phyloP scores from a whole-genome alignment of 37 sponge, comb jelly and placozoan species.

The Spongilla lacustris region DNA sequence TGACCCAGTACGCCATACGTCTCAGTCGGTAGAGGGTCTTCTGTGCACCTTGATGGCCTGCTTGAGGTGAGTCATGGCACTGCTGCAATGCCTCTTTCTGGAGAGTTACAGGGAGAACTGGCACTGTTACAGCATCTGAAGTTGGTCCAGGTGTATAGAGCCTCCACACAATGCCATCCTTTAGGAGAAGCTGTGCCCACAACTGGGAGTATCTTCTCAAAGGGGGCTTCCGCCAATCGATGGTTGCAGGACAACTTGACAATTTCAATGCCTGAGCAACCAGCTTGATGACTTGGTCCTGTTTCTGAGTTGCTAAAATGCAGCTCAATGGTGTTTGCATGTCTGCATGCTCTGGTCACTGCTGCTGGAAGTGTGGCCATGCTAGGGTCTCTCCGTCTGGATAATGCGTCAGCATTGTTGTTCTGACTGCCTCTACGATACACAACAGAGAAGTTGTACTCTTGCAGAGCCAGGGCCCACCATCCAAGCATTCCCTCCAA shows the following conservation, averaged over 20 bases:
- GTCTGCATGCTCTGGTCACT: background rate
- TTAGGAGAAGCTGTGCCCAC: slow-evolving; percentile 34
- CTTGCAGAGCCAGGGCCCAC: slow-evolving; percentile 55
- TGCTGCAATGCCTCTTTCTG: slow-evolving; percentile 10
- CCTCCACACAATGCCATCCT: slow-evolving; percentile 52
- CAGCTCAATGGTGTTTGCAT: too few species aligned
- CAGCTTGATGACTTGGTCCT: background rate
- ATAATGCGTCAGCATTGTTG: slow-evolving; percentile 68
- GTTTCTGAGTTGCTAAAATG: background rate
- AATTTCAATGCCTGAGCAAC: background rate
- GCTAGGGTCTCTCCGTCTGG: slow-evolving; percentile 1
- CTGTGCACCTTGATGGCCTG: slow-evolving; percentile 67
- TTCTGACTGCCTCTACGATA: slow-evolving; percentile 51
- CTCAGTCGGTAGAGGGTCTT: slow-evolving; percentile 56
- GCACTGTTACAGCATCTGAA: slow-evolving; percentile 16
- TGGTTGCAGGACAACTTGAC: background rate
- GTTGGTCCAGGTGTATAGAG: slow-evolving; percentile 30
- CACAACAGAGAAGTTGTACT: slow-evolving; percentile 36
- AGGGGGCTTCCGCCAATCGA: slow-evolving; percentile 25
- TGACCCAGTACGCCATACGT: slow-evolving; percentile 52
- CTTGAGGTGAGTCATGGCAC: slow-evolving; percentile 20
- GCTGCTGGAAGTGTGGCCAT: background rate
- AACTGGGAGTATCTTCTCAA: slow-evolving; percentile 49
- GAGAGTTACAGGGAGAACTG: slow-evolving; percentile 22
- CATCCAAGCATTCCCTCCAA: slow-evolving; percentile 58